phyloP scores from a whole-genome alignment of 1,140 invertebrate genomes.

The Macrostomum lignano region DNA sequence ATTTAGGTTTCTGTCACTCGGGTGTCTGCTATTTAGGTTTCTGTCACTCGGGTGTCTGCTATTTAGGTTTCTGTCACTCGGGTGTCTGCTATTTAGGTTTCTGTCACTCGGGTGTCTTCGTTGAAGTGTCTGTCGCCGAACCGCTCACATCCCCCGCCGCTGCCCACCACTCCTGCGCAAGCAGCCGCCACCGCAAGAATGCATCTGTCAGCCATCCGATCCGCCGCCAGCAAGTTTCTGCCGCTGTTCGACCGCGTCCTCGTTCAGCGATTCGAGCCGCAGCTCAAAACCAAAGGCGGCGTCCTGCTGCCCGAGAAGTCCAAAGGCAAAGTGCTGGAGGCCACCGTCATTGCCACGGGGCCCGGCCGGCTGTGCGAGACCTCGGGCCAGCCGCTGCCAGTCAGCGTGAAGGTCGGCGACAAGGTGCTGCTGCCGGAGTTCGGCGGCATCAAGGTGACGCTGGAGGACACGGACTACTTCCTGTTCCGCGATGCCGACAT shows the following conservation, averaged over 20 bases:
- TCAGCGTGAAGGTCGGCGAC: constrained; percentile 64
- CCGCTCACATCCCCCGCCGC: too few relatives aligned
- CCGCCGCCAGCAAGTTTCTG: too few relatives aligned
- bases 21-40: too few relatives aligned
- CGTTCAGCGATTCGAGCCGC: constrained; percentile 60
- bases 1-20: too few relatives aligned
- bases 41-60: too few relatives aligned
- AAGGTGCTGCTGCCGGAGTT: constrained; percentile 80
- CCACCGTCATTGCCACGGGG: constrained; percentile 73
- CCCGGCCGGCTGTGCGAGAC: constrained; percentile 55
- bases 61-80: too few relatives aligned
- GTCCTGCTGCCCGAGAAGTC: constrained; percentile 91
- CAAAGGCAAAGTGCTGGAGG: constrained; percentile 63
- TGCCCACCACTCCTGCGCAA: too few relatives aligned
- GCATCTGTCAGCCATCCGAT: too few relatives aligned
- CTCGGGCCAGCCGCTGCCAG: constrained; percentile 49
- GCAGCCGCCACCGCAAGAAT: too few relatives aligned
- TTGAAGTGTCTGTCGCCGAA: too few relatives aligned
- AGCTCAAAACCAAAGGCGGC: constrained; percentile 75
- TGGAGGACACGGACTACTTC: constrained; percentile 48
- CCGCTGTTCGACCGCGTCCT: constrained; percentile 83
- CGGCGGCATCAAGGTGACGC: constrained; percentile 59
- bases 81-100: too few relatives aligned
- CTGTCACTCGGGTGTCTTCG: too few relatives aligned
- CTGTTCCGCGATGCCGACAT: constrained; percentile 84